Evolutionary conservation across 2,113 vertebrate genomes (phyloP), one percentile per base, ranked within the genome.

Genomic region (Oreochromis aureus): DNA sequence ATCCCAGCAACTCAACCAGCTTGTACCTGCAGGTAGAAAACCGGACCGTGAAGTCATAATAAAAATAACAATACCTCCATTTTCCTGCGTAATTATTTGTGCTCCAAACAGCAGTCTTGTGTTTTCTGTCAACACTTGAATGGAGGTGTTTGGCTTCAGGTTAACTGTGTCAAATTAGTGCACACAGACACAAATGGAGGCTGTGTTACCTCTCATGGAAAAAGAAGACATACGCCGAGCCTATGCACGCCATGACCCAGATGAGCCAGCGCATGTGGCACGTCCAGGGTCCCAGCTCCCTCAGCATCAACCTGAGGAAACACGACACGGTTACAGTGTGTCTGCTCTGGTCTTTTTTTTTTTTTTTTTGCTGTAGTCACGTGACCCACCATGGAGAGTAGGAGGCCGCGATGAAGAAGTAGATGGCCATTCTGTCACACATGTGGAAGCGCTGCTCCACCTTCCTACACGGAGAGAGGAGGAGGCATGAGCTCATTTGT

Each of bases 381-480:
- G 32, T 89, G 54, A 97, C 98, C 96, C 95, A 99, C 98, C 98
- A 99, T 87, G 98, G 98, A 44, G 98, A 97, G 0, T 99, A 99
- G 5, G 98, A 98, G 0, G 98, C 97, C 0, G 98, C 98, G 0
- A 99, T 99, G 96, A 99, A 99, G 97, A 98, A 98, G 92, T 99
- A 99, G 92, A 99, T 99, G 89, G 97, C 98, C 97, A 99, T 98
- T 63, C 98, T 94, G 95, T 99, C 98, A 0, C 97, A 97, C 98
- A 99, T 99, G 94, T 99, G 98, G 83, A 99, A 96, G 78, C 97
- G 97, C 55, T 97, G 97, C 87, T 98, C 98, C 89, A 98, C 96
- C 1, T 85, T 96, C 95, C 98, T 98, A 2, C 69, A 92, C 1
- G 82, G 13, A 54, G 7, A 83, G 7, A 69, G 10, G 15, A 46